Base-by-base conservation (phyloP, 2,888 invertebrate species). In the Melanostoma mellinum region DNA sequence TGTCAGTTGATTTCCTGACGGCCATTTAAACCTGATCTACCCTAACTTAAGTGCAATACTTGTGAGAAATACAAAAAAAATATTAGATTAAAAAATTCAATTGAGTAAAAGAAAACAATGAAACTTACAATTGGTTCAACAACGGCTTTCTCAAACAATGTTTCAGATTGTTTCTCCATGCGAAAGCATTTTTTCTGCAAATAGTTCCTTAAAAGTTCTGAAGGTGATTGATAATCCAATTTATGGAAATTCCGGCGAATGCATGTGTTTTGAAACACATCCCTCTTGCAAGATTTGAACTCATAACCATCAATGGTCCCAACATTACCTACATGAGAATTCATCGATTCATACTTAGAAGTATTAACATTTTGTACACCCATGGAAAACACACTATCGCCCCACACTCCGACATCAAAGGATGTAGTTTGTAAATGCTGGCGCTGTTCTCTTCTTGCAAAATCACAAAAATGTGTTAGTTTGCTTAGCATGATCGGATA, bases 91-190 rank as follows among this genome's bases (percentile, higher is more conserved):
- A 20, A 20, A 20, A 20, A 20, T 20, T 20, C 20, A 20, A 20
- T 20, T 20, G 20, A 20, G 20, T 20, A 20, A 1, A 20, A 20
- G 20, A 20, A 20, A 20, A 20, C 20, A 20, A 20, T 20, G 20
- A 56, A 61, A 82, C 81, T 82, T 73, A 82, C 81, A 52, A 63
- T 40, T 20, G 67, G 44, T 8, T 69, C 56, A 30, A 74, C 33
- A 5, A 53, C 9, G 6, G 8, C 38, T 20, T 65, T 61, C 9
- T 73, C 35, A 0, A 50, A n/a, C 0, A 46, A 20, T 6, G 35
- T 52, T 20, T 46, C 52, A 0, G 63, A 35, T 40, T 40, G 2
- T 46, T 60, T 68, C 35, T 71, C 65, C 35, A 71, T 32, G 4
- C 71, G 65, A 30, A 55, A 5, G n/a, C 78, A 84, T 55, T 74